phyloP scores from a whole-genome alignment of 2,113 vertebrate genomes.

The Alaudala cheleensis region DNA sequence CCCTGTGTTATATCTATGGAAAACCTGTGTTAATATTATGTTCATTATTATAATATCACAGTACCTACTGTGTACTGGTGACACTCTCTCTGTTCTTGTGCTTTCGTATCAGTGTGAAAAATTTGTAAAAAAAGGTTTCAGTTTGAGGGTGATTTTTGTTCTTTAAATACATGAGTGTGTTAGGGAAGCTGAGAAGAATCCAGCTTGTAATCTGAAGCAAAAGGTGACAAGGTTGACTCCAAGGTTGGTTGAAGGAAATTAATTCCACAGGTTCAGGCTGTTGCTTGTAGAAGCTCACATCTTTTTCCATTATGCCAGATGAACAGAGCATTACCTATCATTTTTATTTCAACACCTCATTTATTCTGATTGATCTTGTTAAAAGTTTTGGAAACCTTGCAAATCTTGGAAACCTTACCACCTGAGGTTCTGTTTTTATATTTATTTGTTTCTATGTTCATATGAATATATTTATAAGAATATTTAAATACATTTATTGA shows the following conservation, averaged over 20 bases:
- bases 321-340: background rate
- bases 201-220: background rate
- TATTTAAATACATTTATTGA: background rate
- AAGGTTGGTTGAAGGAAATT: background rate
- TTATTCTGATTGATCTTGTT: background rate
- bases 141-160: background rate
- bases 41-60: background rate
- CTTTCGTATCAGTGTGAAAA: background rate
- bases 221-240: background rate
- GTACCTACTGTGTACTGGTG: background rate
- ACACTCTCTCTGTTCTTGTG: background rate
- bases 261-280: background rate
- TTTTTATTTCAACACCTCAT: background rate
- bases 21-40: background rate
- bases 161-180: background rate
- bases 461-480: background rate
- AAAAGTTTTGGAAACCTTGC: background rate
- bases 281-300: background rate
- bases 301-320: slow-evolving; percentile 24
- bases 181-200: background rate
- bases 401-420: background rate
- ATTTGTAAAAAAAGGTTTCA: background rate
- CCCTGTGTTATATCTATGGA: background rate
- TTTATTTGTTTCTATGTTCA: background rate
- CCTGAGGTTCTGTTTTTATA: background rate